Conservation (phyloP, 2,113 vertebrate genomes). For the Myiagra hebetior region DNA sequence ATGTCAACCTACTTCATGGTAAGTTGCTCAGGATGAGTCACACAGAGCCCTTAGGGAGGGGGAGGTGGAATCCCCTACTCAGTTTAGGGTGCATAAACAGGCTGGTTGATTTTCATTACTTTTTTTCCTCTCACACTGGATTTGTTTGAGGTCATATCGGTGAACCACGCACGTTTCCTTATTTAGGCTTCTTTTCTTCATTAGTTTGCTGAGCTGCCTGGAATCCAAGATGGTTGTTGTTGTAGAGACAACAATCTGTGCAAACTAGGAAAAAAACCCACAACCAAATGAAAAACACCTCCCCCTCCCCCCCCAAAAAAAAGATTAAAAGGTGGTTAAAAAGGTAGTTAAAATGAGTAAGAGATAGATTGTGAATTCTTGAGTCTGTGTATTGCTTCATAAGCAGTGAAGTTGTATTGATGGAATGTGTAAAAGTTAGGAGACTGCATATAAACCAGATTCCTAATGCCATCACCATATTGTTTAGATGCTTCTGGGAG, state of each 20-base stretch:
- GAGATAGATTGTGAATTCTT: neutral
- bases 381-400: neutral
- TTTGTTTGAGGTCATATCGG: neutral
- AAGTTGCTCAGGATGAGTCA: neutral
- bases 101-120: rapidly evolving
- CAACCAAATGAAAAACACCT: rapidly evolving
- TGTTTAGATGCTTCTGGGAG: neutral
- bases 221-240: neutral
- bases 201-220: neutral
- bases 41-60: neutral
- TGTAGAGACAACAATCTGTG: neutral
- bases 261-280: neutral
- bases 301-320: rapidly evolving
- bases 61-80: neutral
- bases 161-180: neutral
- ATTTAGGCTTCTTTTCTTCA: neutral
- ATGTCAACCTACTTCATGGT: neutral
- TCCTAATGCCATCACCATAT: neutral
- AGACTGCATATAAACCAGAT: neutral
- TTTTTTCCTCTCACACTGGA: neutral
- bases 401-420: neutral
- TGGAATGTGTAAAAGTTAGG: neutral
- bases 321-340: no score
- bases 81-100: neutral
- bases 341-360: neutral